Percentiles rank a stretch among this genome's conserved stretches.
These are phyloP conservation scores for Elanus axillaris DNA, from an alignment of 2,113 vertebrate genomes.

Conservation along the genomic window DNA sequence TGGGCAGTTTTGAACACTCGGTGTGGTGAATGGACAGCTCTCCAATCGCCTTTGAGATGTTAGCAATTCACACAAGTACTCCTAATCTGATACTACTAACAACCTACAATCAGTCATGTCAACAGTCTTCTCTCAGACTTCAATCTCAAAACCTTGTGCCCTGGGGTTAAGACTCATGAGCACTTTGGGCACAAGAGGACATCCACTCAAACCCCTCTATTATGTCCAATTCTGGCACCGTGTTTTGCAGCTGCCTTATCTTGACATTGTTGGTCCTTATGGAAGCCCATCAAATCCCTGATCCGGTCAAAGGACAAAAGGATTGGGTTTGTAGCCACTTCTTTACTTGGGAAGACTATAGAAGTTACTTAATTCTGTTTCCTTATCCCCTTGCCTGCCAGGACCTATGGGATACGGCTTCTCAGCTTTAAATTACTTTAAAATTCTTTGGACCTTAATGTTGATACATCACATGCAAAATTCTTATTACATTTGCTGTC, in stretches of 20 bases:
- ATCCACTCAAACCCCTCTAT: background rate
- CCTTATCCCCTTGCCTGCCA: background rate
- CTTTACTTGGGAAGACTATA: background rate
- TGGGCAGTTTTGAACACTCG: background rate
- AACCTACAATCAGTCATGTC: background rate
- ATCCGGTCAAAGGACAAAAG: background rate
- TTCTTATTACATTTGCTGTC: background rate
- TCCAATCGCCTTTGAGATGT: background rate
- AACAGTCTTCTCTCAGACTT: background rate
- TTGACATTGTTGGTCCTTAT: background rate
- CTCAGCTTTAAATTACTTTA: background rate
- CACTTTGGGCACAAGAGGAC: background rate
- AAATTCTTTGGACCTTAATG: background rate
- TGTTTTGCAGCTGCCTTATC: background rate
- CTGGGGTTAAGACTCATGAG: background rate
- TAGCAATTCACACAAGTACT: background rate
- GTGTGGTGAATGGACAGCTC: background rate
- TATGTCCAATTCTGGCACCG: background rate
- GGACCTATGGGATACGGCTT: background rate
- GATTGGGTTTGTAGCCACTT: background rate
- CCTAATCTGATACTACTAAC: background rate
- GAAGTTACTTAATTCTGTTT: background rate
- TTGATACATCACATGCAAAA: background rate
- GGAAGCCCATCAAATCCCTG: background rate
- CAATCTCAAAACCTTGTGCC: fast-evolving